phyloP scores from a whole-genome alignment of 2,797 vertebrate species.

The Australoheros facetus region DNA sequence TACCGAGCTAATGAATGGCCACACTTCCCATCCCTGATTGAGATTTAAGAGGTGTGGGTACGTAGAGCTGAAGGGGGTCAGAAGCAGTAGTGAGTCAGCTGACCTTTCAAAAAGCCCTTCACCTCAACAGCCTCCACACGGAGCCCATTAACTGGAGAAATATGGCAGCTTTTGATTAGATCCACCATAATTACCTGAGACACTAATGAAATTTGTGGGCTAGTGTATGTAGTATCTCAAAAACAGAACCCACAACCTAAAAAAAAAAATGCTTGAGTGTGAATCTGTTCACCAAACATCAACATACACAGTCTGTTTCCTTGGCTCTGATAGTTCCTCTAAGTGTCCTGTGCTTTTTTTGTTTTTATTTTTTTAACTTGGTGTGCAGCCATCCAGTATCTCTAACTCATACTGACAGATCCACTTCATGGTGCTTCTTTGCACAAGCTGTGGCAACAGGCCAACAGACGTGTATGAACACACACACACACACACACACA shows the following conservation, averaged over 20 bases:
- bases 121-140: conserved; percentile 51
- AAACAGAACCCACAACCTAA: conserved; percentile 20
- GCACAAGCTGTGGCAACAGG: conserved; percentile 62
- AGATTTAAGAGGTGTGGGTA: conserved; percentile 75
- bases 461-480: conserved; percentile 32
- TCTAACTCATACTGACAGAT: conserved; percentile 71
- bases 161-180: conserved; percentile 64
- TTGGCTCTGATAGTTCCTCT: conserved; percentile 34
- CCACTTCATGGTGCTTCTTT: conserved; percentile 70
- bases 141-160: conserved; percentile 63
- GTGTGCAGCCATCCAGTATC: conserved; percentile 55
- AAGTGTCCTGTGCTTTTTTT: conserved; percentile 33
- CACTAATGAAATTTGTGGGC: conserved; percentile 51
- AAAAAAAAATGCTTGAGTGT: background rate
- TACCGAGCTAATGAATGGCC: conserved; percentile 69
- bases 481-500: background rate
- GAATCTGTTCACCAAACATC: conserved; percentile 14
- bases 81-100: conserved; percentile 59
- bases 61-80: conserved; percentile 60
- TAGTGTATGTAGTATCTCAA: conserved; percentile 12
- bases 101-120: conserved; percentile 68
- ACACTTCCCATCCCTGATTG: conserved; percentile 57
- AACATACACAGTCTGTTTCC: conserved; percentile 11
- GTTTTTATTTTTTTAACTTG: conserved; percentile 12
- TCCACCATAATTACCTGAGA: conserved; percentile 48